A percentile compares a stretch with the other conserved stretches of the same genome.
phyloP scores from a whole-genome alignment of 2,888 invertebrate species.

The Brachyptera putata region DNA sequence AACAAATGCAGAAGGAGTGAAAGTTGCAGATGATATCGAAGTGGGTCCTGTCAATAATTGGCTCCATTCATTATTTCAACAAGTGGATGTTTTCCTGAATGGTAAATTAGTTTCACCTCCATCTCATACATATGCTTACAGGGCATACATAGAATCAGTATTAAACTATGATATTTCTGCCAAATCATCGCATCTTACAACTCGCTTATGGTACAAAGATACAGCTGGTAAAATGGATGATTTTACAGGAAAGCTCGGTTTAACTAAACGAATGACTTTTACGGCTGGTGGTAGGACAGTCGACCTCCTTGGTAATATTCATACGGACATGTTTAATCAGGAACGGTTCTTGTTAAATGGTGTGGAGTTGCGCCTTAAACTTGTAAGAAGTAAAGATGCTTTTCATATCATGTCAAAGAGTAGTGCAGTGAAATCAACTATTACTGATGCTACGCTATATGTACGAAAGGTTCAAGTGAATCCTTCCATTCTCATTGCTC shows the following conservation, averaged over 20 bases:
- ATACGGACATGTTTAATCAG: no score
- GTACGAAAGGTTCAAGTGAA: slow-evolving; percentile 35
- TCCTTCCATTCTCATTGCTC: slow-evolving; percentile 36
- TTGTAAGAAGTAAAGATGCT: slow-evolving; percentile 32
- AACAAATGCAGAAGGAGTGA: no score
- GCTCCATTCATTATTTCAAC: no score
- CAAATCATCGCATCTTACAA: no score
- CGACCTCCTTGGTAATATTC: slow-evolving; percentile 19
- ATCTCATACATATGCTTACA: no score
- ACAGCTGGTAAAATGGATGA: slow-evolving; percentile 28
- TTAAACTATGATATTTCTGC: no score
- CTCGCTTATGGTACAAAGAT: slow-evolving; percentile 31
- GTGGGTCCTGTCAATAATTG: no score
- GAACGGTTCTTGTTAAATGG: no score
- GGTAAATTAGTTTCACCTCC: no score
- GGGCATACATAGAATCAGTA: no score
- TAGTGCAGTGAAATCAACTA: slow-evolving; percentile 27
- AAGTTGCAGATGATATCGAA: no score
- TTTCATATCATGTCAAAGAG: slow-evolving; percentile 31
- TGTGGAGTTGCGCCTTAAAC: slow-evolving; percentile 32
- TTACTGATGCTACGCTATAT: slow-evolving; percentile 35
- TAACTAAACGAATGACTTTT: background rate
- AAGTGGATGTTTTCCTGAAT: no score
- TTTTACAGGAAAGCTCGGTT: slow-evolving; percentile 14
- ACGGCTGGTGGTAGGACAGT: background rate